These are phyloP conservation scores for Cheilosia variabilis DNA, from an alignment of 2,888 invertebrate genomes.

Conservation along the genomic window DNA sequence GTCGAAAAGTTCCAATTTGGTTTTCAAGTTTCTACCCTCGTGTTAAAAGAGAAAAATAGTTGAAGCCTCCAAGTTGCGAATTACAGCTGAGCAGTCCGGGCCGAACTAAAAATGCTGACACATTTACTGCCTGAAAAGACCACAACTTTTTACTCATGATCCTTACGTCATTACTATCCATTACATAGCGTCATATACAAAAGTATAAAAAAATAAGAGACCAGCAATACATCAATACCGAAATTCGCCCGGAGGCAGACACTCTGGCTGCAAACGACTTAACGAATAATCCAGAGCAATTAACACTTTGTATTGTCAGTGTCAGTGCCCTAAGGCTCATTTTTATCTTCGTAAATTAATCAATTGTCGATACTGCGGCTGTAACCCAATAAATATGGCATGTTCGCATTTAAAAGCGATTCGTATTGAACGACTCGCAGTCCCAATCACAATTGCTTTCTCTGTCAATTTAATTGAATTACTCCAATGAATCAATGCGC, in stretches of 20 bases:
- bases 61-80: too few species aligned
- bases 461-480: conserved; percentile 45
- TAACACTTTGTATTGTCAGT: not conserved
- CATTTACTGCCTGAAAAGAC: too few species aligned
- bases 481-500: not conserved
- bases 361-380: not conserved
- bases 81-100: too few species aligned
- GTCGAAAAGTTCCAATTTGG: too few species aligned
- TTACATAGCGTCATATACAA: too few species aligned
- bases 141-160: too few species aligned
- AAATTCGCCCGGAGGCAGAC: not conserved
- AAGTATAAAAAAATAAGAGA: too few species aligned
- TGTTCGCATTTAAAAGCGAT: not conserved
- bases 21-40: too few species aligned
- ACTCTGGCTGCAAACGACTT: not conserved
- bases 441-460: conserved; percentile 14
- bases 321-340: not conserved
- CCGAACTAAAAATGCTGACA: too few species aligned
- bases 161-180: too few species aligned
- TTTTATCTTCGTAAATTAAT: not conserved
- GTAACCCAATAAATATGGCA: not conserved
- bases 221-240: not conserved
- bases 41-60: too few species aligned
- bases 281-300: not conserved
- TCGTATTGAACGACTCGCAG: conserved; percentile 3